Evolutionary conservation across 2,797 vertebrate genomes (phyloP).

Genomic region (Chiroxiphia lanceolata): DNA sequence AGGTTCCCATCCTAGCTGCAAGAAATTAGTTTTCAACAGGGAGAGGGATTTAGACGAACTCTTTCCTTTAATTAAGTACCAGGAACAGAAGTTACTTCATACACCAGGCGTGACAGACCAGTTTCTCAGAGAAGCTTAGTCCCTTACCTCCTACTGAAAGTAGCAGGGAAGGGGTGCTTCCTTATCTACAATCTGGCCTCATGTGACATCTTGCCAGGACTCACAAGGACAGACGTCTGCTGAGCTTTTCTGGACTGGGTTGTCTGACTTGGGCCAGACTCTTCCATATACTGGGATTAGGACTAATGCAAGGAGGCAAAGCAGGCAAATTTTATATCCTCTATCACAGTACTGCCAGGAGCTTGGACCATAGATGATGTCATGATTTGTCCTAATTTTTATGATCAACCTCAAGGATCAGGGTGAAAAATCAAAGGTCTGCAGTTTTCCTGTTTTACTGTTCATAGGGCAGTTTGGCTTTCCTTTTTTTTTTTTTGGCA

Average conservation of each 20-base stretch:
- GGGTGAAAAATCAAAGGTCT: neutral
- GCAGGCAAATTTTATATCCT: neutral
- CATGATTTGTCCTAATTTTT: neutral
- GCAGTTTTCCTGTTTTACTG: neutral
- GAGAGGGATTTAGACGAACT: neutral
- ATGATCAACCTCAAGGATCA: neutral
- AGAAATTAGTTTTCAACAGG: neutral
- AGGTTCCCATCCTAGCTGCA: neutral
- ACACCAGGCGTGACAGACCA: neutral
- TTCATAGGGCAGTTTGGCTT: neutral
- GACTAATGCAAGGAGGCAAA: neutral
- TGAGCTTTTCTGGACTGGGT: neutral
- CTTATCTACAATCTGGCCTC: neutral
- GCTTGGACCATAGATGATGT: neutral
- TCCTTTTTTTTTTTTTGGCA: neutral
- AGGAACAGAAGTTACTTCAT: neutral
- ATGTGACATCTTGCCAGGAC: neutral
- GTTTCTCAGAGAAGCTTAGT: neutral
- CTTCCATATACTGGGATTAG: neutral
- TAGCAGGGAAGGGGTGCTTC: neutral
- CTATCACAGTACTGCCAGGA: neutral
- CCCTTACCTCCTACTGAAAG: neutral
- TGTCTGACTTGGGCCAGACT: neutral
- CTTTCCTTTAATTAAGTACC: neutral
- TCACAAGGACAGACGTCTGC: neutral